Base-by-base conservation (phyloP, 2,113 vertebrate genomes). In the Shinisaurus crocodilurus region DNA sequence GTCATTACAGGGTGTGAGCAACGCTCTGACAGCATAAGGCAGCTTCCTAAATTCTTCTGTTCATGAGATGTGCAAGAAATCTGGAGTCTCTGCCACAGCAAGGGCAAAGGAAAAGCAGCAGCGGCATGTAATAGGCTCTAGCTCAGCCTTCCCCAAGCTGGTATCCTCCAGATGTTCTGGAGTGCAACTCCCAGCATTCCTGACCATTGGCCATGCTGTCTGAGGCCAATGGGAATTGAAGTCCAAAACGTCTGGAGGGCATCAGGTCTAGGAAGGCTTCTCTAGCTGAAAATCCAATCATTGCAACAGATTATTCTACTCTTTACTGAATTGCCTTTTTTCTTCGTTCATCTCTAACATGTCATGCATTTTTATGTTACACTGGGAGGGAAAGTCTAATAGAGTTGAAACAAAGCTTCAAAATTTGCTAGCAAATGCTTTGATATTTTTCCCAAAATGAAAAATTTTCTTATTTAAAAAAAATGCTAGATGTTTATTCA, bases 381-480 rank as follows among this genome's bases (percentile, higher is more conserved):
- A 85, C 81, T 70, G 90, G 50, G 50, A 80, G 12, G 2, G 5
- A 1, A 34, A 88, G 37, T 1, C 20, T 45, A 91, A 87, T 45
- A 92, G 29, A 76, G 79, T 5, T 88, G 54, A 40, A 6, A 95
- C 89, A 93, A 74, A n/a, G 1, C 74, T 92, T 80, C 54, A 90
- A 12, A 37, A 54, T 93, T 83, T 93, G 48, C 67, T 60, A 37
- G n/a, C 18, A 63, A 63, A 48, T 3, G 75, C 1, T 87, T 75
- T 92, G 94, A 63, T 82, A n/a, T 93, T 60, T 92, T 95, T 93
- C 74, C 69, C 89, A 88, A 80, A 93, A 87, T 3, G 20, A 48
- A 81, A 18, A 82, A 92, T 86, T 79, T 75, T 89, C 86, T 54
- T 63, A 37, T 84, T 94, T 72, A 72, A 20, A 60, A 77, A 81